Evolutionary conservation across 2,113 vertebrate species (phyloP).

Genomic region (Oplegnathus fasciatus): DNA sequence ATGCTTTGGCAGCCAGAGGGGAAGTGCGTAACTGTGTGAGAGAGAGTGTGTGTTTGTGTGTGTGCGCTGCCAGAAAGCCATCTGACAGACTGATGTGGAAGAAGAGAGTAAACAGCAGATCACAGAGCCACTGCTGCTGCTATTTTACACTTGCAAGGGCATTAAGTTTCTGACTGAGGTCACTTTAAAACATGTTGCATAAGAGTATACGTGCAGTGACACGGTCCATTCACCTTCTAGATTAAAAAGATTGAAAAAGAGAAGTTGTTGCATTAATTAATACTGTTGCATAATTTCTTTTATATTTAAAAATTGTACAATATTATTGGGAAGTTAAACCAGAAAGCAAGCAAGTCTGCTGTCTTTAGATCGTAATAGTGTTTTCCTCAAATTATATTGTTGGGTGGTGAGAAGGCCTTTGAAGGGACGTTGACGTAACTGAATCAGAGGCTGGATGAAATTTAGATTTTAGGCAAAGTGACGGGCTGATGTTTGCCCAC

Average conservation of each 20-base stretch:
- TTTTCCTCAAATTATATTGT: neutral
- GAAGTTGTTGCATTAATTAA: neutral
- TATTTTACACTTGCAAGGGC: constrained; percentile 10
- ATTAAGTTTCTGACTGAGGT: neutral
- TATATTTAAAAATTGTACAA: too few species aligned
- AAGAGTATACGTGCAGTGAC: neutral
- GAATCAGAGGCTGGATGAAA: neutral
- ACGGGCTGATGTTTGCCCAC: neutral
- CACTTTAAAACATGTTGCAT: constrained; percentile 7
- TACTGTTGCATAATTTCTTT: neutral
- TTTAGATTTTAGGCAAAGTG: neutral
- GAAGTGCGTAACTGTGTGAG: constrained; percentile 1
- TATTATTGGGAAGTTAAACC: neutral
- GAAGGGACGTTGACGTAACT: neutral
- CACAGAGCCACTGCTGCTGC: neutral
- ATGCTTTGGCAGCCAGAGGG: constrained; percentile 37
- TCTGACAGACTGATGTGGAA: constrained; percentile 33
- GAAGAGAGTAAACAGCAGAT: constrained; percentile 31
- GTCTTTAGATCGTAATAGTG: neutral
- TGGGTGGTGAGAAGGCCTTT: neutral
- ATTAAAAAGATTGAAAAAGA: neutral
- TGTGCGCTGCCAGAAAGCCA: constrained; percentile 7
- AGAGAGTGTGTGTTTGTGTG: neutral
- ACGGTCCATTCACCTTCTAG: neutral
- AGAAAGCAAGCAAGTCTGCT: neutral